Conservation (phyloP, 2,797 vertebrate genomes). For the Gambelia wislizenii region DNA sequence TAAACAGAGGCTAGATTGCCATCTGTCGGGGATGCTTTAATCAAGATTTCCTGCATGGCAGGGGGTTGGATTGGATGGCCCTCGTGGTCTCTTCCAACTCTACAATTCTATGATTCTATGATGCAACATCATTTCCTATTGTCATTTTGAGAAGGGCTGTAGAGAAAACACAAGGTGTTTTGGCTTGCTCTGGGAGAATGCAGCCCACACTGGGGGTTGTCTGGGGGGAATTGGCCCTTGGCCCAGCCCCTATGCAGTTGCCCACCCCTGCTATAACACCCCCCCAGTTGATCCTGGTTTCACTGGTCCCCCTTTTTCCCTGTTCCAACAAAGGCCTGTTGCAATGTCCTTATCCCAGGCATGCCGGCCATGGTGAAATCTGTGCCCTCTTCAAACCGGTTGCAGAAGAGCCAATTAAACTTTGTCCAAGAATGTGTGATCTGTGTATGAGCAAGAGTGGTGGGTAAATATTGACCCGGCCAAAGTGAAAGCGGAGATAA, state of each 20-base stretch:
- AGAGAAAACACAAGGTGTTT: neutral
- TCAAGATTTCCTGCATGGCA: too few species aligned
- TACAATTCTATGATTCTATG: too few species aligned
- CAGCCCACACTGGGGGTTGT: neutral
- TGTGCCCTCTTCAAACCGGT: neutral
- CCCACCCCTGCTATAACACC: too few species aligned
- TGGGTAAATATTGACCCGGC: conserved; percentile 72
- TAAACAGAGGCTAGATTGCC: too few species aligned
- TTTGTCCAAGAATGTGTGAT: conserved; percentile 31
- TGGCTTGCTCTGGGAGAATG: neutral
- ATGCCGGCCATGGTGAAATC: neutral
- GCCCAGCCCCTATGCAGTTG: too few species aligned
- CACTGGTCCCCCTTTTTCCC: too few species aligned
- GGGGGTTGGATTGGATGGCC: too few species aligned
- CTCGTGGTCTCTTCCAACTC: too few species aligned
- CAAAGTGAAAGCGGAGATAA: conserved; percentile 68
- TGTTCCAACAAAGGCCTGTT: too few species aligned
- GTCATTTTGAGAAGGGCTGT: neutral
- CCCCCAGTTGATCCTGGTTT: too few species aligned
- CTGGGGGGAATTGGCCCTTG: neutral
- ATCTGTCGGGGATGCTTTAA: too few species aligned
- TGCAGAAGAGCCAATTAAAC: conserved; percentile 1
- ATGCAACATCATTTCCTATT: neutral
- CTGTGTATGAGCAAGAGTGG: conserved; percentile 29
- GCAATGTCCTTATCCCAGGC: neutral